Base-by-base conservation (phyloP, 2,113 vertebrate species). In the Eulacestoma nigropectus region DNA sequence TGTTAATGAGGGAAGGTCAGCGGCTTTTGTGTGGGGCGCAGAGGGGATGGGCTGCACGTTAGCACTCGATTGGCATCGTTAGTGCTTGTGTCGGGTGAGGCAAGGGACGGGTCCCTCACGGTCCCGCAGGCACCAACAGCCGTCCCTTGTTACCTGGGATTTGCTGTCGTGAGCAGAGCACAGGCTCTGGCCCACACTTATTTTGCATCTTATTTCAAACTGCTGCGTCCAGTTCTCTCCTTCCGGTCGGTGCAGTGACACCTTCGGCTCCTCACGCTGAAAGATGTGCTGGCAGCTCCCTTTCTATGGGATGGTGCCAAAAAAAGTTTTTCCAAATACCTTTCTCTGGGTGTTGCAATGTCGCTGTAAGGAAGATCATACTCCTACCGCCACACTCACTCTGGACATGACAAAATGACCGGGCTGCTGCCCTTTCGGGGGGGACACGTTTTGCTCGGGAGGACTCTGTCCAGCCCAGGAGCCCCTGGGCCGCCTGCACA, bases 131-230 rank as follows among this genome's bases (percentile, higher is more conserved):
- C 86, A 50, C 1, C 23, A 0, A 0, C 37, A 82, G 44, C 39
- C 3, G 20, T 1, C 47, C 8, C 29, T 5, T 2, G 2, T 16
- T 6, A 29, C 30, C 79, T 12, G 87, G 30, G 9, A 13, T 39
- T 6, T 10, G 55, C 21, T 11, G 3, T 0, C 32, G 26, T 1
- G 41, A 55, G 26, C 87, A 20, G 12, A 33, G 78, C 21, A 4
- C n/a, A 9, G 26, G 3, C 16, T 62, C 63, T 15, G 55, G 3
- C 47, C 21, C 41, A 13, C n/a, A 0, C 19, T 42, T 29, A 7
- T 32, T 76, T 23, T 9, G 8, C 21, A 7, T 23, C 30, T 55
- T 13, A 16, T 62, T 70, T 37, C 79, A 33, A 56, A 8, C 47
- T 33, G 35, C 72, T 55, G 20, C 7, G 2, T 32, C 10, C 55